Conservation (phyloP, 2,113 vertebrate species). For the Astur gentilis region DNA sequence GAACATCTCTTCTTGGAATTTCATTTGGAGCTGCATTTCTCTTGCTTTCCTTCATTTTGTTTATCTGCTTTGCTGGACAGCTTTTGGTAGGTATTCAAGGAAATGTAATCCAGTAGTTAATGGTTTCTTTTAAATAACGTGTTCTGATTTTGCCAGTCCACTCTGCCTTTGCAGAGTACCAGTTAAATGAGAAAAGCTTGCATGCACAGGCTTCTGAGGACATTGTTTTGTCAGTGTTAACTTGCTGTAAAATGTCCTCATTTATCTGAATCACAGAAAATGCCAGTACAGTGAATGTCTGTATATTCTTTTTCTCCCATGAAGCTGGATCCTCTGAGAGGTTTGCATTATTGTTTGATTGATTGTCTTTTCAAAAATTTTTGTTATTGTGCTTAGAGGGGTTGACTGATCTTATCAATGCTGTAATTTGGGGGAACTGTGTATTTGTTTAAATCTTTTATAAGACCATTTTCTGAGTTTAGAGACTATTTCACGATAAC, state of each 20-base stretch:
- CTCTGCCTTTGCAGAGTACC: not conserved
- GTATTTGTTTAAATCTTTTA: not conserved
- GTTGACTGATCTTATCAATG: not conserved
- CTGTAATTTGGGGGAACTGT: not conserved
- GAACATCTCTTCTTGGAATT: constrained; percentile 86
- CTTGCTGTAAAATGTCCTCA: not conserved
- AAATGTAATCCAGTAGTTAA: not conserved
- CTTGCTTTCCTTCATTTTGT: constrained; percentile 87
- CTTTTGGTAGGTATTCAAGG: constrained; percentile 84
- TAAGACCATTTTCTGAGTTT: not conserved
- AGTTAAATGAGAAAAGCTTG: not conserved
- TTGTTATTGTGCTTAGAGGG: not conserved
- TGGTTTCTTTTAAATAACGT: not conserved
- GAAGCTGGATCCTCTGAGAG: not conserved
- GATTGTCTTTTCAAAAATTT: not conserved
- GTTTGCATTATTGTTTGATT: not conserved
- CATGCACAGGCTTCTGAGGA: not conserved
- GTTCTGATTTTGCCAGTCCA: not conserved
- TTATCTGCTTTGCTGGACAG: constrained; percentile 93
- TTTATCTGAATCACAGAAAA: constrained; percentile 1
- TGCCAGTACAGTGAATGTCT: not conserved
- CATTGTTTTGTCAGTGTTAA: not conserved
- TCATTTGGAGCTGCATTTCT: constrained; percentile 92
- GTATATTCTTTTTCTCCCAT: not conserved
- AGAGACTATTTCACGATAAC: not conserved